These are phyloP conservation scores for Latrodectus elegans DNA, from an alignment of 2,888 invertebrate genomes.

Conservation along the genomic window DNA sequence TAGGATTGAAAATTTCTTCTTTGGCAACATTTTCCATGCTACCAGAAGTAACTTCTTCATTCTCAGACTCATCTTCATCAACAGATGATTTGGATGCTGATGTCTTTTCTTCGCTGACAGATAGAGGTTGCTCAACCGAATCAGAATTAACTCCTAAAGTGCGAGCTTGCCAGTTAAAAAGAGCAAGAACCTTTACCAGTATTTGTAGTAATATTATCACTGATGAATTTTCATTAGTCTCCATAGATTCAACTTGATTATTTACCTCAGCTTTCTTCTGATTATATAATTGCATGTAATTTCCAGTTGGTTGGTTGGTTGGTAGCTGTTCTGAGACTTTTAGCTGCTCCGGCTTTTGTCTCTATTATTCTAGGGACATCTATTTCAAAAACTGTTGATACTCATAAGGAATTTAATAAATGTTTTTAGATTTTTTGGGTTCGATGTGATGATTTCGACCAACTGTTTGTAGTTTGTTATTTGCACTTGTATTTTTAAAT, in stretches of 20 bases:
- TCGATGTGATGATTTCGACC: no score
- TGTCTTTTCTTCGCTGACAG: constrained; percentile 33
- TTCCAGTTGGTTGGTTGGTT: no score
- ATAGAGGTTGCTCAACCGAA: constrained; percentile 47
- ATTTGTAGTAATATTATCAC: constrained; percentile 83
- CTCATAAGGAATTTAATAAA: no score
- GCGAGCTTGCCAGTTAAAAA: constrained; percentile 89
- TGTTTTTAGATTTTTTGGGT: no score
- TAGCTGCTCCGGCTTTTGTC: no score
- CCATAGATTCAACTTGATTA: constrained; percentile 7
- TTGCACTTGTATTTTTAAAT: no score
- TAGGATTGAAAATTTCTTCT: constrained; percentile 71
- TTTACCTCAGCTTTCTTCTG: background rate
- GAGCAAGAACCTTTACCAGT: constrained; percentile 90
- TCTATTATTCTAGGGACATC: no score
- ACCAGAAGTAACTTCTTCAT: constrained; percentile 72
- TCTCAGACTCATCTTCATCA: constrained; percentile 69
- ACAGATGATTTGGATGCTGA: constrained; percentile 13
- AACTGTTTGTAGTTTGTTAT: no score
- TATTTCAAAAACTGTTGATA: no score
- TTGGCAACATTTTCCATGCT: constrained; percentile 73
- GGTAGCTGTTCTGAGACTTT: no score
- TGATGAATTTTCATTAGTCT: constrained; percentile 20
- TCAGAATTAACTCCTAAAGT: constrained; percentile 82
- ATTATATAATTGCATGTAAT: background rate